Percentiles rank a stretch among this genome's conserved stretches.
phyloP scores from a whole-genome alignment of 2,888 invertebrate species.

The Pinctada fucata region DNA sequence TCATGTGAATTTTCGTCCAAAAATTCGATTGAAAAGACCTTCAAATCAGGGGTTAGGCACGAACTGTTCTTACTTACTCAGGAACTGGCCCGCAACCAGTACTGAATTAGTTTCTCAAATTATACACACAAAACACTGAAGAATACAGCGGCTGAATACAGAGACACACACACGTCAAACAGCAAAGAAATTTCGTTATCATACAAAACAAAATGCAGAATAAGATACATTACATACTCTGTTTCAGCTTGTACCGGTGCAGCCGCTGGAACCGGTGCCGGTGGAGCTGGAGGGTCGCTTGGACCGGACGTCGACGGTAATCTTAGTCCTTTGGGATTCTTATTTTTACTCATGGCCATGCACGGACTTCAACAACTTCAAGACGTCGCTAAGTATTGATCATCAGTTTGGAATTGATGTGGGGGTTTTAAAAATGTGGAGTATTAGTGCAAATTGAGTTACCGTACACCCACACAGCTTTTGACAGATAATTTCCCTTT shows the following conservation, averaged over 20 bases:
- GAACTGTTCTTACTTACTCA: too few relatives aligned
- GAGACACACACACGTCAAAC: too few relatives aligned
- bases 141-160: too few relatives aligned
- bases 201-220: too few relatives aligned
- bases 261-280: conserved; percentile 13
- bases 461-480: conserved; percentile 12
- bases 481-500: conserved; percentile 19
- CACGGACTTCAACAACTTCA: neutral
- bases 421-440: neutral
- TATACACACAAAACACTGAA: too few relatives aligned
- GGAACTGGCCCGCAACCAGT: too few relatives aligned
- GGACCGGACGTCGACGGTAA: conserved; percentile 36
- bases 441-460: neutral
- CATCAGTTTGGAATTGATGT: neutral
- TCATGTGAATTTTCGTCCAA: too few relatives aligned
- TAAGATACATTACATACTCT: too few relatives aligned
- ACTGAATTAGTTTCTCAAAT: too few relatives aligned
- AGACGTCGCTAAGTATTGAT: neutral
- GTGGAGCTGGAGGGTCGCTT: conserved; percentile 1
- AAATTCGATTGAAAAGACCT: too few relatives aligned
- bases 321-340: conserved; percentile 17
- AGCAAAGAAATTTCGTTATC: too few relatives aligned
- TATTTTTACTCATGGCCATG: neutral
- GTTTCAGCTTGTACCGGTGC: neutral
- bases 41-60: too few relatives aligned